phyloP scores from a whole-genome alignment of 2,888 invertebrate species.

The Deilephila elpenor region DNA sequence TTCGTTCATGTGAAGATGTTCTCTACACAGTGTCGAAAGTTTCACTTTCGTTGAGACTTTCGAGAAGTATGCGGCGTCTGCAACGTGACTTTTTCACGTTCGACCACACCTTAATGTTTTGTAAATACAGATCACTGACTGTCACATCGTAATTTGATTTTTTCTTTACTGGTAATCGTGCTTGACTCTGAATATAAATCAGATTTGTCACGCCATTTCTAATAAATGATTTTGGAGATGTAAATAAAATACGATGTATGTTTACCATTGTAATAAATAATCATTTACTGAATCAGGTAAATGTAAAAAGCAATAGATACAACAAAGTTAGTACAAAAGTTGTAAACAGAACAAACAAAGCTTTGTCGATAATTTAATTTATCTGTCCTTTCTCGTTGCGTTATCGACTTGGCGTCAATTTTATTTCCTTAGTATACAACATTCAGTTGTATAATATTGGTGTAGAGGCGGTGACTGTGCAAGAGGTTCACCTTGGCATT shows the following conservation, averaged over 20 bases:
- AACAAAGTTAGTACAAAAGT: no score
- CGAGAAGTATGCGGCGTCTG: slow-evolving; percentile 50
- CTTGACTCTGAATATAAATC: slow-evolving; percentile 43
- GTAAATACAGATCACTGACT: slow-evolving; percentile 55
- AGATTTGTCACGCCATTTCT: not conserved
- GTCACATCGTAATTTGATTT: slow-evolving; percentile 43
- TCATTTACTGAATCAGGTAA: no score
- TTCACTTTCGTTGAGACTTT: slow-evolving; percentile 80
- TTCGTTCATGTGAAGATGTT: slow-evolving; percentile 54
- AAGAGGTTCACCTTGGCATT: slow-evolving; percentile 79
- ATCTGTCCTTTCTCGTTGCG: not conserved
- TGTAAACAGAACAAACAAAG: not conserved
- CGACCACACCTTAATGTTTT: slow-evolving; percentile 60
- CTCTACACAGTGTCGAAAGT: slow-evolving; percentile 54
- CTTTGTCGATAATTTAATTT: not conserved
- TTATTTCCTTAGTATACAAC: slow-evolving; percentile 24
- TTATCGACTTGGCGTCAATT: slow-evolving; percentile 6
- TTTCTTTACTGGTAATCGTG: slow-evolving; percentile 43
- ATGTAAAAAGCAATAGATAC: no score
- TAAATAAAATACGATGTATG: not conserved
- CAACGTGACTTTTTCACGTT: slow-evolving; percentile 52
- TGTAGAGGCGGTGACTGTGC: slow-evolving; percentile 63
- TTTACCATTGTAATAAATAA: not conserved
- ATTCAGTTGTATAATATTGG: slow-evolving; percentile 50
- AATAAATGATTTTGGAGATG: not conserved